Evolutionary conservation across 2,797 vertebrate species (phyloP).

Genomic region (Enteromius trimaculatus): DNA sequence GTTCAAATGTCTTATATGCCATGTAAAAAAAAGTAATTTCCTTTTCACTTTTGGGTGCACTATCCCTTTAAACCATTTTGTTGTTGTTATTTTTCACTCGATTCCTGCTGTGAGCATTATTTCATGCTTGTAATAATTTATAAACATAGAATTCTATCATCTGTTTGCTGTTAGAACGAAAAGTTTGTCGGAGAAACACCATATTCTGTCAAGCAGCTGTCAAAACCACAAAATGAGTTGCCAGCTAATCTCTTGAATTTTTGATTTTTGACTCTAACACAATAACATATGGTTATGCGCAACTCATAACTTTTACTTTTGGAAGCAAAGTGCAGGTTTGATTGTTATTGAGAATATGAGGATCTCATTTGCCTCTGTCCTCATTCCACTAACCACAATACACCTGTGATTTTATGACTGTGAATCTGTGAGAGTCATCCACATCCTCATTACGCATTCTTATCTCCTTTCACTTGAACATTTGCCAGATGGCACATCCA

Average conservation of each 20-base stretch:
- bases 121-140: neutral
- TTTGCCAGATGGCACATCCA: slow-evolving; percentile 80
- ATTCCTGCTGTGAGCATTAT: neutral
- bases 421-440: slow-evolving; percentile 76
- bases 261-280: neutral
- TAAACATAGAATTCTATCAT: neutral
- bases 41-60: neutral
- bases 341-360: slow-evolving; percentile 10
- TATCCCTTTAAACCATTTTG: neutral
- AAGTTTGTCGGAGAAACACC: neutral
- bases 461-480: slow-evolving; percentile 79
- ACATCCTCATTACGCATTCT: slow-evolving; percentile 81
- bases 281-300: neutral
- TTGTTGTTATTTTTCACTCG: neutral
- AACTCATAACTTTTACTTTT: neutral
- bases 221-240: neutral
- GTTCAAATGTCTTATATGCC: neutral
- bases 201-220: neutral
- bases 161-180: slow-evolving; percentile 11
- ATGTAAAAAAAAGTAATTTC: neutral
- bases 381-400: slow-evolving; percentile 72
- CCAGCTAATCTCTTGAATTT: neutral
- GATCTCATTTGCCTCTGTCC: slow-evolving; percentile 65
- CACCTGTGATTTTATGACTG: slow-evolving; percentile 61
- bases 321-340: neutral